Percentiles rank a stretch among this genome's conserved stretches.
Conservation (phyloP, 1,140 invertebrate species). For the Fopius arisanus region DNA sequence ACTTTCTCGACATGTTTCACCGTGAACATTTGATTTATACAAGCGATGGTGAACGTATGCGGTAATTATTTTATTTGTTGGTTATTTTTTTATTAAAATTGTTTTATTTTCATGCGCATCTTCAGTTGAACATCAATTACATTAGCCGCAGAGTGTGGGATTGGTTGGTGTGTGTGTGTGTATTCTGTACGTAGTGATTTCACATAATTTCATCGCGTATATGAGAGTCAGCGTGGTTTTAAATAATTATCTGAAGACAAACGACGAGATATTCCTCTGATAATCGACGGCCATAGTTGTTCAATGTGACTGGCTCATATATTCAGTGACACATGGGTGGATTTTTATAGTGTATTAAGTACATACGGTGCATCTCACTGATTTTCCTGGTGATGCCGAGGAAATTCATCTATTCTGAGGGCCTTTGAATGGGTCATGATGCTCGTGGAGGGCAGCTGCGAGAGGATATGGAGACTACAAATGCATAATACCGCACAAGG, state of each 20-base stretch:
- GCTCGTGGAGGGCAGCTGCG: background rate
- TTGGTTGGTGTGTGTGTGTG: background rate
- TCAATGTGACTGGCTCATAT: slow-evolving; percentile 27
- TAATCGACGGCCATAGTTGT: slow-evolving; percentile 29
- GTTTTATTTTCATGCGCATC: background rate
- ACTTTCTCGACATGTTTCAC: background rate
- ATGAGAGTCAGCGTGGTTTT: background rate
- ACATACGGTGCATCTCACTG: background rate
- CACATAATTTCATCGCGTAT: slow-evolving; percentile 30
- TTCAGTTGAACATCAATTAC: slow-evolving; percentile 3
- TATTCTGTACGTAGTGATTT: slow-evolving; percentile 24
- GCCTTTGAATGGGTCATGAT: background rate
- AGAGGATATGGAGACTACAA: slow-evolving; percentile 20
- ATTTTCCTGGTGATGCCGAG: background rate
- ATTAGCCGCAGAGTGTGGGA: background rate
- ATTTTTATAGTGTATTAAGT: slow-evolving; percentile 17
- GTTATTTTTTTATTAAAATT: background rate
- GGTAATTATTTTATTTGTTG: background rate
- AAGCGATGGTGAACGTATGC: background rate
- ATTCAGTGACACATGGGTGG: slow-evolving; percentile 12
- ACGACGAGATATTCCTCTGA: slow-evolving; percentile 29
- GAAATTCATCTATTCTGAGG: background rate
- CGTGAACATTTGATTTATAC: background rate
- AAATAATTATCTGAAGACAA: slow-evolving; percentile 33
- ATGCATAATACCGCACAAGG: slow-evolving; percentile 6